Conservation (phyloP, 2,797 vertebrate genomes). For the Galaxias olidus region DNA sequence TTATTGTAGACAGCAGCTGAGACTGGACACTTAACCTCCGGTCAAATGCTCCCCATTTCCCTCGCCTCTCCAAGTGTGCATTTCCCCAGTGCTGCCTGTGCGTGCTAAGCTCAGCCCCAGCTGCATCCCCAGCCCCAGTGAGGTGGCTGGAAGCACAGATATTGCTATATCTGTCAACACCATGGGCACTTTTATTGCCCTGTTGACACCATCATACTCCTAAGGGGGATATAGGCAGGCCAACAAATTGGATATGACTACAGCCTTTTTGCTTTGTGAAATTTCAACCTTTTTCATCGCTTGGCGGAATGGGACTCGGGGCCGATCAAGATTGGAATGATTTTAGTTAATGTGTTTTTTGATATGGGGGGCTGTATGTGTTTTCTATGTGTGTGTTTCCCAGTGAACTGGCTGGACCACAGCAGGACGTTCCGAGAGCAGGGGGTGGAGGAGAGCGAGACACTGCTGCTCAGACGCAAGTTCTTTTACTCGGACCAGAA, state of each 20-base stretch:
- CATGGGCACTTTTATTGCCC: background rate
- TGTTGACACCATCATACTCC: constrained; percentile 10
- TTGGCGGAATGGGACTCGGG: background rate
- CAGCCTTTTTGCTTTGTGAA: background rate
- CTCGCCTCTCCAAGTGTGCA: background rate
- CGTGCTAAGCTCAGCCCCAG: background rate
- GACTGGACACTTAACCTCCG: background rate
- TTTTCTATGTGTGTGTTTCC: constrained; percentile 9
- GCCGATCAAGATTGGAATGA: background rate
- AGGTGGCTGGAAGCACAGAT: too few species aligned
- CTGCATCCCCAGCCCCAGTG: too few species aligned
- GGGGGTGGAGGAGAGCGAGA: constrained; percentile 95
- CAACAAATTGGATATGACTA: background rate
- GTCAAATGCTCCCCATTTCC: background rate
- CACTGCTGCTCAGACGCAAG: constrained; percentile 89
- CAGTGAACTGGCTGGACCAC: constrained; percentile 95
- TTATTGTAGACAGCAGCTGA: background rate
- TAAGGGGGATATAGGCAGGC: background rate
- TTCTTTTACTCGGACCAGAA: constrained; percentile 99
- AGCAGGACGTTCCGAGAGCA: constrained; percentile 96
- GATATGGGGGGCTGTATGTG: constrained; percentile 9
- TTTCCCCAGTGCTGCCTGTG: background rate
- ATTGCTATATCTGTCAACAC: background rate
- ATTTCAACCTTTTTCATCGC: background rate
- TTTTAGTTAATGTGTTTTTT: background rate